Percentiles rank a stretch among this genome's conserved stretches.
phyloP scores from a whole-genome alignment of 2,888 invertebrate genomes.

The Prionchulus punctatus region DNA sequence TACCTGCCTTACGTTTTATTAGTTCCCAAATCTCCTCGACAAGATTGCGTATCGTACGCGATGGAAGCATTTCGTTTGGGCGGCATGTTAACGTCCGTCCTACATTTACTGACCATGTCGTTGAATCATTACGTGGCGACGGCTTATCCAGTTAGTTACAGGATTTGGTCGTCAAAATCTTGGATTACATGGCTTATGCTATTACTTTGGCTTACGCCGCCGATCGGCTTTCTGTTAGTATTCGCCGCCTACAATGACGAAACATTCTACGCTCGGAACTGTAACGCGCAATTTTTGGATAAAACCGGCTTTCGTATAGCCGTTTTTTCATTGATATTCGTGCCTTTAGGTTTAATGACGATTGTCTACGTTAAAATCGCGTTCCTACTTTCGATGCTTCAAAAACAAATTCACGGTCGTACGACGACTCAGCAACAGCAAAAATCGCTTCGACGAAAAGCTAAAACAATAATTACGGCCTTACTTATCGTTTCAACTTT shows the following conservation, averaged over 20 bases:
- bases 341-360: conserved; percentile 44
- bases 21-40: not conserved
- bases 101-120: conserved; percentile 46
- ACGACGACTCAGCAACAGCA: not conserved
- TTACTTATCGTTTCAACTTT: conserved; percentile 47
- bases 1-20: conserved; percentile 36
- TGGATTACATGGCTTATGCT: conserved; percentile 32
- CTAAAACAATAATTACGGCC: conserved; percentile 39
- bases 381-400: not conserved
- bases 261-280: not conserved
- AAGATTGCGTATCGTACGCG: conserved; percentile 18
- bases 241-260: conserved; percentile 30
- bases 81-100: conserved; percentile 46
- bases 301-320: conserved; percentile 39
- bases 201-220: conserved; percentile 43
- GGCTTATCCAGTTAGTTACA: not conserved
- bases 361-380: conserved; percentile 42
- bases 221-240: conserved; percentile 39
- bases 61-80: conserved; percentile 40
- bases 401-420: not conserved
- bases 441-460: not conserved
- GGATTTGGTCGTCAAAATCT: conserved; percentile 12
- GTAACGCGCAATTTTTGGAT: not conserved
- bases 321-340: conserved; percentile 43
- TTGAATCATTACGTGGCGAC: conserved; percentile 45